phyloP scores from a whole-genome alignment of 2,888 invertebrate genomes.

The Stenodema calcarata region DNA sequence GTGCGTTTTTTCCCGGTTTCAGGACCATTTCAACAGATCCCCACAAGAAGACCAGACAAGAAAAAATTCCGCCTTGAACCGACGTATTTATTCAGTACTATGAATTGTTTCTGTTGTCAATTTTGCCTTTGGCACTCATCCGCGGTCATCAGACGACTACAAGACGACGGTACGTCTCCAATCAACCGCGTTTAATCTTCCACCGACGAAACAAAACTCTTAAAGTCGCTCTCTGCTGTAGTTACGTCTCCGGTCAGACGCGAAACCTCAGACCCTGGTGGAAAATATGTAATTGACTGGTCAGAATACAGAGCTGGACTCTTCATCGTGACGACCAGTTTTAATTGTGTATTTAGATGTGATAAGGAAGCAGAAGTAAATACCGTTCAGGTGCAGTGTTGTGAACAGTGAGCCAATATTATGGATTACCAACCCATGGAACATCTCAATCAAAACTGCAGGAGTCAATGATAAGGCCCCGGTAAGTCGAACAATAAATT shows the following conservation, averaged over 20 bases:
- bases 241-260: background rate
- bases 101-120: background rate
- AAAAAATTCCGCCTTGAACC: too few species aligned
- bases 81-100: background rate
- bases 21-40: background rate
- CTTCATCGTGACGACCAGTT: background rate
- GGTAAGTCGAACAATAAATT: conserved; percentile 27
- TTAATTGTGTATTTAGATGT: background rate
- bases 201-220: background rate
- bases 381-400: background rate
- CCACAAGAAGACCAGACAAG: too few species aligned
- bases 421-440: conserved; percentile 36
- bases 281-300: background rate
- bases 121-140: background rate
- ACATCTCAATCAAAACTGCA: conserved; percentile 15
- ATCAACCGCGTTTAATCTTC: background rate
- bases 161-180: background rate
- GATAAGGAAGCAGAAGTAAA: background rate
- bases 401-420: conserved; percentile 27
- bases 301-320: background rate
- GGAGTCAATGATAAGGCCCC: conserved; percentile 45
- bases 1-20: background rate
- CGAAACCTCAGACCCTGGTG: background rate
- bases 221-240: background rate
- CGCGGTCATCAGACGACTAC: background rate